Conservation (phyloP, 1,140 invertebrate genomes). For the Brachionus angularis region DNA sequence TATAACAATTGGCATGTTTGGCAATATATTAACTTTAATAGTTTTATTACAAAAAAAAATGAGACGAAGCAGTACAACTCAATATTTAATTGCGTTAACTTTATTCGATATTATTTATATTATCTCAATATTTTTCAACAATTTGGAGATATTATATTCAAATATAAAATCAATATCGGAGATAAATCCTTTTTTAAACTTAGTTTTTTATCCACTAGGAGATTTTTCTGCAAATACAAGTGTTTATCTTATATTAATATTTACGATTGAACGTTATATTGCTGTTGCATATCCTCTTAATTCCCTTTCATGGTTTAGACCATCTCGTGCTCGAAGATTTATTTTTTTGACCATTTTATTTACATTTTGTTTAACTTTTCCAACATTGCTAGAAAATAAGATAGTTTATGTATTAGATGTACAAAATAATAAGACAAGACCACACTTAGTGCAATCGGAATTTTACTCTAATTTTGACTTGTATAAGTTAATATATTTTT, state of each 20-base stretch:
- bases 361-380: conserved; percentile 33
- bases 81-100: conserved; percentile 8
- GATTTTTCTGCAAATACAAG: conserved; percentile 41
- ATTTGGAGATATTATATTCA: conserved; percentile 6
- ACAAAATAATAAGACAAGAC: neutral
- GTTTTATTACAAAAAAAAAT: conserved; percentile 13
- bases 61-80: neutral
- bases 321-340: conserved; percentile 6
- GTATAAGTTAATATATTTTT: conserved; percentile 29
- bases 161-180: neutral
- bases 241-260: conserved; percentile 18
- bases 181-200: conserved; percentile 16
- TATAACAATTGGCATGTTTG: conserved; percentile 19
- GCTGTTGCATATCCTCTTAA: conserved; percentile 30
- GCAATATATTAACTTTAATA: conserved; percentile 33
- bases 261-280: conserved; percentile 31
- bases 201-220: conserved; percentile 14
- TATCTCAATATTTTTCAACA: conserved; percentile 6
- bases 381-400: conserved; percentile 37
- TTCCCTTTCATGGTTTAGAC: conserved; percentile 5
- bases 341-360: conserved; percentile 4
- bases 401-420: neutral
- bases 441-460: neutral
- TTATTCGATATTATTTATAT: conserved; percentile 25
- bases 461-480: conserved; percentile 35